These are phyloP conservation scores for Entomobrya proxima DNA, from an alignment of 2,888 invertebrate genomes.

Conservation along the genomic window DNA sequence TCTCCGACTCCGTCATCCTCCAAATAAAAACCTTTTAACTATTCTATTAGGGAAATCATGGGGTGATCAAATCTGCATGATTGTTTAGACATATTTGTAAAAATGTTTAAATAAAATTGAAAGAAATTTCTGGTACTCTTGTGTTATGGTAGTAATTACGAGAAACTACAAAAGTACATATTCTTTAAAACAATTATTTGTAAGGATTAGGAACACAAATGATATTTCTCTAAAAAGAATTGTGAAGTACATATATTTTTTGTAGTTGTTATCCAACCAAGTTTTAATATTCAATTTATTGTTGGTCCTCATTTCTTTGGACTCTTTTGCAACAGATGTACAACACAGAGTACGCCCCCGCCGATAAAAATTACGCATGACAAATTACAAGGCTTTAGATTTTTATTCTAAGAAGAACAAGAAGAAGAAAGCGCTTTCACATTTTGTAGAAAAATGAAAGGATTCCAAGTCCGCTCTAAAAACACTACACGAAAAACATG, in stretches of 20 bases:
- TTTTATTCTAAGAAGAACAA: not conserved
- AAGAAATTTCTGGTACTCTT: conserved; percentile 22
- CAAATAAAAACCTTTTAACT: conserved; percentile 35
- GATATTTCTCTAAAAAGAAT: no score
- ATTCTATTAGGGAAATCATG: conserved; percentile 30
- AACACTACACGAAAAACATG: no score
- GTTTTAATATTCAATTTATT: no score
- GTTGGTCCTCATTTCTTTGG: no score
- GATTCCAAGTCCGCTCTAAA: no score
- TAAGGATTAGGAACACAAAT: no score
- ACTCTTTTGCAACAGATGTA: not conserved
- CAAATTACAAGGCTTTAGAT: conserved; percentile 5
- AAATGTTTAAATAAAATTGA: no score
- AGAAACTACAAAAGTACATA: no score
- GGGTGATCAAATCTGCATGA: conserved; percentile 28
- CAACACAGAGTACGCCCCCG: no score
- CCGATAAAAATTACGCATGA: not conserved
- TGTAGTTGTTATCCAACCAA: no score
- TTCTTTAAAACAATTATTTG: no score
- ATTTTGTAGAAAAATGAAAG: not conserved
- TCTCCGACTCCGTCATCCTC: not conserved
- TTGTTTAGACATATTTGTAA: conserved; percentile 9
- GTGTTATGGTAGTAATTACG: conserved; percentile 13
- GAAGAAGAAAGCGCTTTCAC: no score
- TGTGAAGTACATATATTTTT: not conserved